Evolutionary conservation across 2,113 vertebrate species (phyloP).

Genomic region (Hystrix brachyura): DNA sequence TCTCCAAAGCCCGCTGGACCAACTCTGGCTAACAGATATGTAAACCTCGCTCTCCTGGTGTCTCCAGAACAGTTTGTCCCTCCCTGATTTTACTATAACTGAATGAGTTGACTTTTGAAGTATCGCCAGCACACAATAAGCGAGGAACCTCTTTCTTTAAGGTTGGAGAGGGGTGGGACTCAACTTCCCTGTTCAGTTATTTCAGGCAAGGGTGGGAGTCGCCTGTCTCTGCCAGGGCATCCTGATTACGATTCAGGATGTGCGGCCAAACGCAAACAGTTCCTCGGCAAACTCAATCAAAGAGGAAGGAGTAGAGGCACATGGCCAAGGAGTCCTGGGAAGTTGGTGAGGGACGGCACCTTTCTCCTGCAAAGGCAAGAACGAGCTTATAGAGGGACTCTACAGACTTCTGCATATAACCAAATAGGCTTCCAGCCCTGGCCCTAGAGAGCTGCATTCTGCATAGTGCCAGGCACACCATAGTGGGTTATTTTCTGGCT

Average conservation of each 20-base stretch:
- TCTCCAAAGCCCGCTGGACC: slow-evolving; percentile 70
- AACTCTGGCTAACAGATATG: slow-evolving; percentile 61
- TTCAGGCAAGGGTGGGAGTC: slow-evolving; percentile 77
- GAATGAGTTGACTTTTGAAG: slow-evolving; percentile 85
- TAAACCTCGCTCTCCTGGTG: slow-evolving; percentile 82
- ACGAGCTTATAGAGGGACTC: background rate
- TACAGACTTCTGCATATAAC: background rate
- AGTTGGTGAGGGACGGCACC: slow-evolving; percentile 36
- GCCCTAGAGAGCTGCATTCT: background rate
- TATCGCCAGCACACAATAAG: slow-evolving; percentile 83
- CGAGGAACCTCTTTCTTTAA: slow-evolving; percentile 75
- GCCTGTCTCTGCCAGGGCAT: slow-evolving; percentile 69
- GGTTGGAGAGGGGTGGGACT: slow-evolving; percentile 67
- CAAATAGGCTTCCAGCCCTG: background rate
- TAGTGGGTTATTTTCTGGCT: background rate
- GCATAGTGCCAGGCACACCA: background rate
- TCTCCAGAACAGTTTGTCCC: slow-evolving; percentile 82
- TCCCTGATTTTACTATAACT: slow-evolving; percentile 86
- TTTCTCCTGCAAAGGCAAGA: background rate
- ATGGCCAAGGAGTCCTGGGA: slow-evolving; percentile 73
- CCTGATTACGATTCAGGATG: slow-evolving; percentile 82
- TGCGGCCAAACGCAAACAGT: slow-evolving; percentile 76
- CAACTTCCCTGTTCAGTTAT: slow-evolving; percentile 56
- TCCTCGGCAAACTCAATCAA: slow-evolving; percentile 78
- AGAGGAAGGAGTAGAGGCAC: slow-evolving; percentile 73